These are phyloP conservation scores for Drosophila putrida DNA, from an alignment of 2,888 invertebrate genomes.

Conservation along the genomic window DNA sequence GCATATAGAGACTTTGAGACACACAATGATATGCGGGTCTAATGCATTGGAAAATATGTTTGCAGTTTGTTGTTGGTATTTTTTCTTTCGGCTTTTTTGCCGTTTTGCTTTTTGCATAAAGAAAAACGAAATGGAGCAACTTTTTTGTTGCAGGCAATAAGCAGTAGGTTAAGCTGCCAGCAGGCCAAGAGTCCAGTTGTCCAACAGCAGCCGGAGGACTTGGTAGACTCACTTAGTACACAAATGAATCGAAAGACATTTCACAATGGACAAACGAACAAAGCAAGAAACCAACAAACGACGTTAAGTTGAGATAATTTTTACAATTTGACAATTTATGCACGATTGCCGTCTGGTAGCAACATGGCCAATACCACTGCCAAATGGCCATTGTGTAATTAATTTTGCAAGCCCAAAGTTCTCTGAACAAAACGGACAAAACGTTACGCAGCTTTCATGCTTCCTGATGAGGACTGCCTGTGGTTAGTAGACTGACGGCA, in stretches of 20 bases:
- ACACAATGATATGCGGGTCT: conserved; percentile 72
- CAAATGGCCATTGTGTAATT: conserved; percentile 73
- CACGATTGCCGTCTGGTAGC: conserved; percentile 68
- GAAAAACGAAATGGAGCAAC: conserved; percentile 72
- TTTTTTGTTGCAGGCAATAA: conserved; percentile 24
- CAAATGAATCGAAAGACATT: conserved; percentile 72
- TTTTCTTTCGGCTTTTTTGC: conserved; percentile 15
- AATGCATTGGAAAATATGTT: conserved; percentile 73
- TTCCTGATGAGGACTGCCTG: conserved; percentile 78
- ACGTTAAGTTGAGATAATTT: conserved; percentile 80
- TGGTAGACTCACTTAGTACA: conserved; percentile 49
- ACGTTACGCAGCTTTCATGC: conserved; percentile 65
- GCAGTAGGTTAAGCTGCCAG: conserved; percentile 33
- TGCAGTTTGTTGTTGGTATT: conserved; percentile 35
- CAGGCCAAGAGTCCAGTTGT: conserved; percentile 25
- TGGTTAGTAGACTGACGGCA: conserved; percentile 38
- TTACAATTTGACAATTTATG: conserved; percentile 82
- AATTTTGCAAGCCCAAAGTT: conserved; percentile 70
- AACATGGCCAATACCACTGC: conserved; percentile 24
- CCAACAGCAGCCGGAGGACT: conserved; percentile 44
- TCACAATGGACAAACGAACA: conserved; percentile 65
- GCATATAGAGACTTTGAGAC: conserved; percentile 24
- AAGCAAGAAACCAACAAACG: conserved; percentile 43
- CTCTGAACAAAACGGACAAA: conserved; percentile 38
- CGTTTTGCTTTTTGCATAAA: conserved; percentile 65